phyloP scores from a whole-genome alignment of 2,888 invertebrate genomes.

The Abscondita cerata region DNA sequence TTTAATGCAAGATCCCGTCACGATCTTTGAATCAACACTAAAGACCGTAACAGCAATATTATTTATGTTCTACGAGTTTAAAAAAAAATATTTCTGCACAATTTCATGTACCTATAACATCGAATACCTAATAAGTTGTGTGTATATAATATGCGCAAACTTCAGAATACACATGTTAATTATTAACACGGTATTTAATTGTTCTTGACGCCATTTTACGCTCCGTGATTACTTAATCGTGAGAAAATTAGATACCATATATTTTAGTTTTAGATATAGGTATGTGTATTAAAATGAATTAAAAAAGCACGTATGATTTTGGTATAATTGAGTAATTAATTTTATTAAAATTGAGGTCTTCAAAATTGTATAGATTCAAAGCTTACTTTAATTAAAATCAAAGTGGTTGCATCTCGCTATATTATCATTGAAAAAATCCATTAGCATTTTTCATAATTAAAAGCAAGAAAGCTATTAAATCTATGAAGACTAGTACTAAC shows the following conservation, averaged over 20 bases:
- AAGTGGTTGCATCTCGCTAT: not conserved
- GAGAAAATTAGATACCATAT: constrained; percentile 15
- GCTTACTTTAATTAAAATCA: constrained; percentile 4
- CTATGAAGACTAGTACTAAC: constrained; percentile 10
- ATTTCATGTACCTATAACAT: not conserved
- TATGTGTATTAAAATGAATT: no score
- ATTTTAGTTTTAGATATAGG: no score
- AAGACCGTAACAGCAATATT: constrained; percentile 7
- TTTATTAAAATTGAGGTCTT: not conserved
- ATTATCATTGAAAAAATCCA: constrained; percentile 8
- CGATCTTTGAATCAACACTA: constrained; percentile 11
- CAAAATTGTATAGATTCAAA: not conserved
- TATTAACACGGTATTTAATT: constrained; percentile 18
- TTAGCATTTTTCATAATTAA: constrained; percentile 11
- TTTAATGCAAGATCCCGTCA: constrained; percentile 23
- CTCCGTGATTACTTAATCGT: constrained; percentile 23
- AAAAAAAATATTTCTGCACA: not conserved
- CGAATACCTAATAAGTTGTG: not conserved
- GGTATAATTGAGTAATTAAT: not conserved
- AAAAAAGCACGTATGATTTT: no score
- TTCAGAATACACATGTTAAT: constrained; percentile 1
- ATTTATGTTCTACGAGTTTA: not conserved
- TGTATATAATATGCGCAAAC: constrained; percentile 3
- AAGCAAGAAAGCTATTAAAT: constrained; percentile 12
- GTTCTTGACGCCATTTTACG: constrained; percentile 23